Percentiles rank a stretch among this genome's conserved stretches.
phyloP scores from a whole-genome alignment of 2,113 vertebrate species.

The Hemicordylus capensis region DNA sequence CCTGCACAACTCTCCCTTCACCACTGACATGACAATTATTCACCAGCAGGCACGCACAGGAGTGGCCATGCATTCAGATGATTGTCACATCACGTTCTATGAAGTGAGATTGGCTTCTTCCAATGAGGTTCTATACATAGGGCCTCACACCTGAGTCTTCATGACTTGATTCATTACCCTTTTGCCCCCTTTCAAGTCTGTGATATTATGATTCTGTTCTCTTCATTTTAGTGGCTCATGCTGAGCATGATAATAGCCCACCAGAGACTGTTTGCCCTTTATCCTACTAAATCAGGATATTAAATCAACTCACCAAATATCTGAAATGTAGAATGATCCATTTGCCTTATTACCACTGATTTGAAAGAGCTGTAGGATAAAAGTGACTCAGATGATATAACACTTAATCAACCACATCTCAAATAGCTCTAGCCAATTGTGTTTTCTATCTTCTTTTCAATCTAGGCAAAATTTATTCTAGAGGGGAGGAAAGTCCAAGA shows the following conservation, averaged over 20 bases:
- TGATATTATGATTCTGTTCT: conserved; percentile 10
- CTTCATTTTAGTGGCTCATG: conserved; percentile 37
- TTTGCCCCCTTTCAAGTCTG: not conserved
- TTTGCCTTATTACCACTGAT: conserved; percentile 38
- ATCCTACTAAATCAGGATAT: conserved; percentile 33
- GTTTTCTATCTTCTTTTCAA: conserved; percentile 41
- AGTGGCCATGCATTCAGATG: not conserved
- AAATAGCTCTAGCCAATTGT: conserved; percentile 31
- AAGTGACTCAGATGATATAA: conserved; percentile 28
- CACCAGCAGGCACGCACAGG: too few species aligned
- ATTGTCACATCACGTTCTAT: not conserved
- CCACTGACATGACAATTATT: too few species aligned
- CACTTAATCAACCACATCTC: conserved; percentile 40
- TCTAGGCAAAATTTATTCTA: conserved; percentile 38
- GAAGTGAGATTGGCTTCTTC: not conserved
- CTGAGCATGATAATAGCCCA: conserved; percentile 9
- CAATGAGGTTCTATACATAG: not conserved
- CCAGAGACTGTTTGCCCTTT: conserved; percentile 35
- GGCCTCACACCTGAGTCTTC: not conserved
- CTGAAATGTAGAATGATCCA: conserved; percentile 22
- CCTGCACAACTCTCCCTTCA: too few species aligned
- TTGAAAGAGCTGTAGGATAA: conserved; percentile 52
- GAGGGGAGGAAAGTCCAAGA: conserved; percentile 41
- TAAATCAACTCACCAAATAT: conserved; percentile 46
- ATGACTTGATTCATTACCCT: not conserved